A percentile compares a stretch with the other conserved stretches of the same genome.
Conservation (phyloP, 2,797 vertebrate genomes). For the Sciurus vulgaris region DNA sequence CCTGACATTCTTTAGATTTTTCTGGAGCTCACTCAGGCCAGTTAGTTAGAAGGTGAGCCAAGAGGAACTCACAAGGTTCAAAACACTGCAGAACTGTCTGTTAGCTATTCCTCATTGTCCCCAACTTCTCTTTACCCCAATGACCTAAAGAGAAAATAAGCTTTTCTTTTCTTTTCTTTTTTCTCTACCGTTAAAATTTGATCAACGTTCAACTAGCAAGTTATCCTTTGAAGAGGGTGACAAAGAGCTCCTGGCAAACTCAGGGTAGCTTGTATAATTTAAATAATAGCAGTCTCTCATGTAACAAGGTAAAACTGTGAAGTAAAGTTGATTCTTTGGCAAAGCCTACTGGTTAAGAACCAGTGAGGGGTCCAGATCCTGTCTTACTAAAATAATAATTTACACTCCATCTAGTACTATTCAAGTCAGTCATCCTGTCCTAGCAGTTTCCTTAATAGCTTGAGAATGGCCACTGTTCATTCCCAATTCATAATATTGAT, state of each 20-base stretch:
- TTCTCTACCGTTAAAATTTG: slow-evolving; percentile 54
- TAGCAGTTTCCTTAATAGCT: slow-evolving; percentile 54
- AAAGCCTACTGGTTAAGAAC: slow-evolving; percentile 62
- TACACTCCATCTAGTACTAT: slow-evolving; percentile 41
- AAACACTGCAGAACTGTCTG: not conserved
- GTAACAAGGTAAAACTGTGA: slow-evolving; percentile 67
- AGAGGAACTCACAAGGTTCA: not conserved
- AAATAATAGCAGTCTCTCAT: slow-evolving; percentile 53
- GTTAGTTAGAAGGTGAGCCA: not conserved
- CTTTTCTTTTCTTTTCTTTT: not conserved
- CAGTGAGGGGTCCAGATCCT: slow-evolving; percentile 55
- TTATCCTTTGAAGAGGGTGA: slow-evolving; percentile 50
- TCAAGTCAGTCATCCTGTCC: slow-evolving; percentile 54
- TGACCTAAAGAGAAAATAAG: slow-evolving; percentile 44
- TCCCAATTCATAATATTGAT: slow-evolving; percentile 55
- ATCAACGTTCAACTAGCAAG: slow-evolving; percentile 39
- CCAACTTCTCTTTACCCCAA: slow-evolving; percentile 49
- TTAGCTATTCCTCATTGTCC: not conserved
- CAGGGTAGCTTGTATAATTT: slow-evolving; percentile 53
- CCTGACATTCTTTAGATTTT: slow-evolving; percentile 31
- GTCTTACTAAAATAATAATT: slow-evolving; percentile 60
- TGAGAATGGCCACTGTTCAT: not conserved
- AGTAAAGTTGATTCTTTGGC: slow-evolving; percentile 71
- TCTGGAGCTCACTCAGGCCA: not conserved
- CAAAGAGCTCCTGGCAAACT: slow-evolving; percentile 52